Conservation (phyloP, 2,113 vertebrate species). For the Galbula dea region DNA sequence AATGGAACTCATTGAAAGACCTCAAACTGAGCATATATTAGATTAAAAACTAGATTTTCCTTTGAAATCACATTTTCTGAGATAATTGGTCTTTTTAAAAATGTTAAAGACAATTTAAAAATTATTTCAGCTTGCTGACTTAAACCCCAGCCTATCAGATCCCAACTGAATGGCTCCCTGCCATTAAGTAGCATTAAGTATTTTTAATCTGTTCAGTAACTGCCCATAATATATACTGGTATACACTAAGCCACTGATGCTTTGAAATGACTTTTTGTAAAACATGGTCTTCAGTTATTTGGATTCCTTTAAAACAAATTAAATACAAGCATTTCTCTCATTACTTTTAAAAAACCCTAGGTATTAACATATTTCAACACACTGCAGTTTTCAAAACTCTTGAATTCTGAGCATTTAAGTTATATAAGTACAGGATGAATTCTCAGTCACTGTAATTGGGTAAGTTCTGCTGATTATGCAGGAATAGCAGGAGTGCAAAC, state of each 20-base stretch:
- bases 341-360: background rate
- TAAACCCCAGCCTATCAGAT: background rate
- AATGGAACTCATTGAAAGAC: background rate
- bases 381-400: background rate
- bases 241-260: background rate
- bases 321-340: slow-evolving; percentile 14
- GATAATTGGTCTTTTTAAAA: background rate
- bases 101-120: background rate
- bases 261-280: background rate
- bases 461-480: background rate
- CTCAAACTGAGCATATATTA: slow-evolving; percentile 2
- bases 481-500: background rate
- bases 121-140: background rate
- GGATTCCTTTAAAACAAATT: background rate
- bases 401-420: slow-evolving; percentile 22
- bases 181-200: background rate
- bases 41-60: slow-evolving; percentile 11
- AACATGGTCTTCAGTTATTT: background rate
- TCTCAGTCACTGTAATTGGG: background rate
- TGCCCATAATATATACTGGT: background rate
- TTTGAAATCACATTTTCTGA: slow-evolving; percentile 3
- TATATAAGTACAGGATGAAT: background rate
- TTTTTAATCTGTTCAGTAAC: background rate
- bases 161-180: background rate
- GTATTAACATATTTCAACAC: slow-evolving; percentile 31